Conservation (phyloP, 1,140 invertebrate species). For the Drosophila arawakana region DNA sequence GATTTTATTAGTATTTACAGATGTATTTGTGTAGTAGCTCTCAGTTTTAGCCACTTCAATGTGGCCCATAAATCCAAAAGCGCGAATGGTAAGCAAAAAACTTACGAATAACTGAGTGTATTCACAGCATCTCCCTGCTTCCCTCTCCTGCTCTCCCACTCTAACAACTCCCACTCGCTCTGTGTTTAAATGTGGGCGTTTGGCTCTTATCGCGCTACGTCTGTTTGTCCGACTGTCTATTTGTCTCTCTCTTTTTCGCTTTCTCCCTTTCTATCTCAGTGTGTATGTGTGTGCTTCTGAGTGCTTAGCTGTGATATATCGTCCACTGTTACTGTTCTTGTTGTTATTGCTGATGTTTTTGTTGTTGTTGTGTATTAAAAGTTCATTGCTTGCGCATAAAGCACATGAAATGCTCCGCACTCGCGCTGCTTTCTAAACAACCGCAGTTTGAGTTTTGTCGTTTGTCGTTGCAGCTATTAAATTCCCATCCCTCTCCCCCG, state of each 20-base stretch:
- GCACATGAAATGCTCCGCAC: constrained; percentile 76
- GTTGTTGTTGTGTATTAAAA: constrained; percentile 78
- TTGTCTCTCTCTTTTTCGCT: too few species aligned
- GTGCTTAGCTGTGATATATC: constrained; percentile 80
- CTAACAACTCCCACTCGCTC: not conserved
- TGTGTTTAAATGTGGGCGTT: constrained; percentile 31
- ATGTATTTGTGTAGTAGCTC: constrained; percentile 16
- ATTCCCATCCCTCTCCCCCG: constrained; percentile 31
- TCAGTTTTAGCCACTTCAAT: constrained; percentile 23
- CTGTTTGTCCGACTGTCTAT: constrained; percentile 18
- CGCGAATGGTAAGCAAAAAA: constrained; percentile 43
- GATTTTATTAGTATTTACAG: constrained; percentile 2
- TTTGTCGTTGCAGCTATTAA: constrained; percentile 80
- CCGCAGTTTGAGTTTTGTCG: constrained; percentile 73
- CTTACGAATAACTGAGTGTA: constrained; percentile 32
- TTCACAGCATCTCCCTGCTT: not conserved
- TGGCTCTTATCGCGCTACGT: constrained; percentile 26
- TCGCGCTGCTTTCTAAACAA: constrained; percentile 70
- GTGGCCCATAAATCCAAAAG: constrained; percentile 38
- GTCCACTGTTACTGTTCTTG: constrained; percentile 55
- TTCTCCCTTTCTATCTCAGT: not conserved
- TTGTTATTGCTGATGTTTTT: constrained; percentile 45
- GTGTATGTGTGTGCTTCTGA: constrained; percentile 50
- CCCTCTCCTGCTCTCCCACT: not conserved
- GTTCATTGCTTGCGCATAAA: constrained; percentile 82